A percentile compares a stretch with the other conserved stretches of the same genome.
Conservation (phyloP, 92 coral and sea anemone species). For the Scolanthus callimorphus region DNA sequence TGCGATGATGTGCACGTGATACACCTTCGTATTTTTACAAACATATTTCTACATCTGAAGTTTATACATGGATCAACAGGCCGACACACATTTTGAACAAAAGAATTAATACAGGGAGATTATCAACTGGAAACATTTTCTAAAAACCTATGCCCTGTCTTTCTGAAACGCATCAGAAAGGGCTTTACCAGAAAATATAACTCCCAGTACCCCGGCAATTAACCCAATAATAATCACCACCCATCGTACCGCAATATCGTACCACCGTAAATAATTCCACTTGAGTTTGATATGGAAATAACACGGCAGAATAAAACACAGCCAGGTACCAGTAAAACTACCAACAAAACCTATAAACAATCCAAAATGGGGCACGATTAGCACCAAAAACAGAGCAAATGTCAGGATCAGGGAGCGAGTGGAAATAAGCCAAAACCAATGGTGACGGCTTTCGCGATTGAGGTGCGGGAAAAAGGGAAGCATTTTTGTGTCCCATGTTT, state of each 20-base stretch:
- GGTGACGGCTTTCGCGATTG: constrained; percentile 34
- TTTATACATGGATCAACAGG: no score
- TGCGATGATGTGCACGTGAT: no score
- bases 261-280: constrained; percentile 70
- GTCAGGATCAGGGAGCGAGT: constrained; percentile 54
- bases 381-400: constrained; percentile 63
- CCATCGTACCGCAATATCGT: constrained; percentile 47
- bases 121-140: no score
- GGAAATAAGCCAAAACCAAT: constrained; percentile 68
- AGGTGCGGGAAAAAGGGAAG: constrained; percentile 68
- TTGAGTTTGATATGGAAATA: constrained; percentile 69
- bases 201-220: constrained; percentile 64
- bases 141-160: no score
- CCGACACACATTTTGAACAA: no score
- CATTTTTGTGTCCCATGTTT: constrained; percentile 56
- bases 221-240: constrained; percentile 53
- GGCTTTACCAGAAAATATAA: constrained; percentile 47
- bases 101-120: no score
- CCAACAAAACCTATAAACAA: constrained; percentile 74
- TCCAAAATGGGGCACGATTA: constrained; percentile 77
- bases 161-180: neutral
- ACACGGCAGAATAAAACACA: constrained; percentile 70
- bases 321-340: constrained; percentile 78
- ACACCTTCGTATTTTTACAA: no score
- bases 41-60: no score